A percentile compares a stretch with the other conserved stretches of the same genome.
phyloP scores from a whole-genome alignment of 2,797 vertebrate species.

The Parambassis ranga region DNA sequence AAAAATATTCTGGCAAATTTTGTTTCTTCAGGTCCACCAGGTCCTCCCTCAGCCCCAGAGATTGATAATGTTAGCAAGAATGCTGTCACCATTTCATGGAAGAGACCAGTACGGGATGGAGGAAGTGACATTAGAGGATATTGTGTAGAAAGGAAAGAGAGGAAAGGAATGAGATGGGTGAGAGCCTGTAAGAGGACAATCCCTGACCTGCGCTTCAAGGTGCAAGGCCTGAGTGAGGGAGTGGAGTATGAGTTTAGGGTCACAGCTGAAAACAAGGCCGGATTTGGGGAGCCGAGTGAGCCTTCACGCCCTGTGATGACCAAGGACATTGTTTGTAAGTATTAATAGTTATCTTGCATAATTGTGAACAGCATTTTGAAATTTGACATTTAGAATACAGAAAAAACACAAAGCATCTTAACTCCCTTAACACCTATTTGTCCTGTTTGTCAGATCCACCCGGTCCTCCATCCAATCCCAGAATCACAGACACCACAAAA shows the following conservation, averaged over 20 bases:
- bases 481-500: constrained; percentile 94
- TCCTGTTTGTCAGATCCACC: constrained; percentile 86
- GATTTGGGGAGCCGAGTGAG: constrained; percentile 94
- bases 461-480: constrained; percentile 95
- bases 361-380: constrained; percentile 3
- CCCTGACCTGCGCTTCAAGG: constrained; percentile 95
- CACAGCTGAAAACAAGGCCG: constrained; percentile 97
- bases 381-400: neutral
- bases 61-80: constrained; percentile 91
- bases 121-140: constrained; percentile 99
- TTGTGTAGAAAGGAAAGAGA: constrained; percentile 93
- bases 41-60: constrained; percentile 95
- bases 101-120: constrained; percentile 90
- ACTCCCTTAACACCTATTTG: neutral
- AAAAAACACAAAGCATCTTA: neutral
- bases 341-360: constrained; percentile 18
- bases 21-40: constrained; percentile 85
- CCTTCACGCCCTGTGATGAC: constrained; percentile 88
- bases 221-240: constrained; percentile 92
- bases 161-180: constrained; percentile 95
- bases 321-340: constrained; percentile 96
- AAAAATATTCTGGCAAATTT: neutral
- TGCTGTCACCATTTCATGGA: constrained; percentile 94
- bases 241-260: constrained; percentile 98
- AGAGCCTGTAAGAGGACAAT: constrained; percentile 93